A percentile compares a stretch with the other conserved stretches of the same genome.
These are phyloP conservation scores for Odontothrips loti DNA, from an alignment of 2,888 invertebrate genomes.

Conservation along the genomic window DNA sequence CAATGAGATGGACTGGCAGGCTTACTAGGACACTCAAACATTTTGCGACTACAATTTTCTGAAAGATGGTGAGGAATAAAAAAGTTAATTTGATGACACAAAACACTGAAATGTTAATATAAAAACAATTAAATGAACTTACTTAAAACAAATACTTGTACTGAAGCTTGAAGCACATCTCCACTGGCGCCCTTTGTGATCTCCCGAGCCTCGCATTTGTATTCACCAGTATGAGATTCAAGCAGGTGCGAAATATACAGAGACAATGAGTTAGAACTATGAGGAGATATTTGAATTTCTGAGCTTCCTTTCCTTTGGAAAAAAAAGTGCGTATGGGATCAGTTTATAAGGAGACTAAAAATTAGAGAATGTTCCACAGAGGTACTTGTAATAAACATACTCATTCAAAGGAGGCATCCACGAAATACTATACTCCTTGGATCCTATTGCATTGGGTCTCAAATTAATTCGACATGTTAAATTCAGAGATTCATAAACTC, in stretches of 20 bases:
- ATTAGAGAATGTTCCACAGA: neutral
- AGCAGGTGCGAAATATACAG: conserved; percentile 34
- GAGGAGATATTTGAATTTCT: conserved; percentile 15
- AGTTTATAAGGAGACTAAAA: neutral
- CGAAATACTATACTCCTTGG: neutral
- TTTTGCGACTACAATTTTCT: conserved; percentile 34
- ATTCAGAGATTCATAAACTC: neutral
- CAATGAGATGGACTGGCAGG: conserved; percentile 44
- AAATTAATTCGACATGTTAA: conserved; percentile 2
- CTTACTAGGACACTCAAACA: conserved; percentile 33
- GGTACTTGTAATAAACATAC: neutral
- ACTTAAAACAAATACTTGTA: neutral
- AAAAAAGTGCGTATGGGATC: neutral
- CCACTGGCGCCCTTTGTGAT: neutral
- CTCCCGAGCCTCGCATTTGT: conserved; percentile 33
- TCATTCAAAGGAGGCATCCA: conserved; percentile 3
- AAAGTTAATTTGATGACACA: conserved; percentile 10
- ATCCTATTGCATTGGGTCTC: neutral
- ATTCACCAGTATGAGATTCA: conserved; percentile 34
- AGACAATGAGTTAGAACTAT: conserved; percentile 31
- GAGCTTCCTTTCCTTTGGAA: conserved; percentile 9
- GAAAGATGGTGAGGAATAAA: conserved; percentile 13
- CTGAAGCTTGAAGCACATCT: neutral
- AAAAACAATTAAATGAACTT: conserved; percentile 39
- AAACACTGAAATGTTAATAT: conserved; percentile 16